Evolutionary conservation across 2,113 vertebrate species (phyloP).

Genomic region (Spermophilus dauricus): DNA sequence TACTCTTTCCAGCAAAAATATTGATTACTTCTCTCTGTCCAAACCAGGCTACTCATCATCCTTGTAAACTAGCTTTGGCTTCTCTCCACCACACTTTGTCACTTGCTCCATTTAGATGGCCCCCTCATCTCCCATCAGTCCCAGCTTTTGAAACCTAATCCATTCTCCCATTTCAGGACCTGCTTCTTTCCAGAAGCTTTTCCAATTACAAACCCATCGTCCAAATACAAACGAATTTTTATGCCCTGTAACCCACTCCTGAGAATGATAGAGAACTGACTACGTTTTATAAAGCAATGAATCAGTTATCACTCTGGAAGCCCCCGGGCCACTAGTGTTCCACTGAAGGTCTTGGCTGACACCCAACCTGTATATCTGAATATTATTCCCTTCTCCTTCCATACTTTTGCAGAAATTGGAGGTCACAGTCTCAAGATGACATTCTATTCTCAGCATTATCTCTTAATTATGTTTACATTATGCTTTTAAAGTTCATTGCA

Average conservation of each 20-base stretch:
- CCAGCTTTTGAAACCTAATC: neutral
- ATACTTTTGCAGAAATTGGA: neutral
- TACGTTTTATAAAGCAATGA: neutral
- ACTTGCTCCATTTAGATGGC: neutral
- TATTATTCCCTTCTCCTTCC: neutral
- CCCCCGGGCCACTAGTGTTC: neutral
- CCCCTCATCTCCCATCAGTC: neutral
- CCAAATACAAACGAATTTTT: neutral
- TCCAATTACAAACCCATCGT: neutral
- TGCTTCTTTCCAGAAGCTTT: neutral
- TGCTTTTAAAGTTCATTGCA: slow-evolving; percentile 40
- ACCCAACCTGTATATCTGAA: neutral
- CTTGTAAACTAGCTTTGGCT: neutral
- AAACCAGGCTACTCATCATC: neutral
- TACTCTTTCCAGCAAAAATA: neutral
- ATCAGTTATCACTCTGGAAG: neutral
- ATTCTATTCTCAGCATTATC: slow-evolving; percentile 5
- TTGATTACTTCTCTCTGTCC: neutral
- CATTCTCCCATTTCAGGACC: neutral
- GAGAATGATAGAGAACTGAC: neutral
- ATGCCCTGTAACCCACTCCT: neutral
- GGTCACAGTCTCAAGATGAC: slow-evolving; percentile 43
- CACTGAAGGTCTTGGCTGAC: slow-evolving; percentile 19
- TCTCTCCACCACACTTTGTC: neutral
- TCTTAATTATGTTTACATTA: slow-evolving; percentile 62